phyloP scores from a whole-genome alignment of 2,888 invertebrate species.

The Subacronicta megacephala region DNA sequence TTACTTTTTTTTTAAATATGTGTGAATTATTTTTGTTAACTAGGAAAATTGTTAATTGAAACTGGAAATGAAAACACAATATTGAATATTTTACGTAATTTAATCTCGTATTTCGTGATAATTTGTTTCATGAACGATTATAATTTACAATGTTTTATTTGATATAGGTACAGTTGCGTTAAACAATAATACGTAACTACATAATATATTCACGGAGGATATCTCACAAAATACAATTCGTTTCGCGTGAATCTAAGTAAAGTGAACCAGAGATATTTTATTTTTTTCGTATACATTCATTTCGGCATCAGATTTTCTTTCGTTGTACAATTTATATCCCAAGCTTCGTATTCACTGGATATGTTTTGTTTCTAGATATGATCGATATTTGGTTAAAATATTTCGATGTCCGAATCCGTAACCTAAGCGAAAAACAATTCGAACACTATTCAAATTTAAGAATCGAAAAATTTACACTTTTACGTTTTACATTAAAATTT shows the following conservation, averaged over 20 bases:
- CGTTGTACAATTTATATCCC: constrained; percentile 73
- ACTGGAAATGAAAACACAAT: constrained; percentile 57
- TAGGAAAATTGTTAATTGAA: too few species aligned
- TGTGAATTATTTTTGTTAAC: too few species aligned
- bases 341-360: constrained; percentile 76
- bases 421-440: constrained; percentile 55
- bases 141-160: constrained; percentile 84
- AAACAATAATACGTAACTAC: constrained; percentile 78
- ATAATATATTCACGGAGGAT: constrained; percentile 72
- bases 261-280: constrained; percentile 65
- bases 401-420: constrained; percentile 62
- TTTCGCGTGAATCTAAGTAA: constrained; percentile 73
- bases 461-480: constrained; percentile 70
- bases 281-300: constrained; percentile 84
- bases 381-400: constrained; percentile 68
- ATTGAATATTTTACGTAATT: constrained; percentile 72
- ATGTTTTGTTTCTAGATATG: constrained; percentile 87
- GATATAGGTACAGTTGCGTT: constrained; percentile 80
- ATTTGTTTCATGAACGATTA: constrained; percentile 84
- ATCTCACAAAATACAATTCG: constrained; percentile 73
- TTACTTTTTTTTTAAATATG: too few species aligned
- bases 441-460: constrained; percentile 64
- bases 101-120: constrained; percentile 82
- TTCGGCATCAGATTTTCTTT: constrained; percentile 71
- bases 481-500: constrained; percentile 74